Conservation (phyloP, 1,140 invertebrate genomes). For the Megalopta genalis region DNA sequence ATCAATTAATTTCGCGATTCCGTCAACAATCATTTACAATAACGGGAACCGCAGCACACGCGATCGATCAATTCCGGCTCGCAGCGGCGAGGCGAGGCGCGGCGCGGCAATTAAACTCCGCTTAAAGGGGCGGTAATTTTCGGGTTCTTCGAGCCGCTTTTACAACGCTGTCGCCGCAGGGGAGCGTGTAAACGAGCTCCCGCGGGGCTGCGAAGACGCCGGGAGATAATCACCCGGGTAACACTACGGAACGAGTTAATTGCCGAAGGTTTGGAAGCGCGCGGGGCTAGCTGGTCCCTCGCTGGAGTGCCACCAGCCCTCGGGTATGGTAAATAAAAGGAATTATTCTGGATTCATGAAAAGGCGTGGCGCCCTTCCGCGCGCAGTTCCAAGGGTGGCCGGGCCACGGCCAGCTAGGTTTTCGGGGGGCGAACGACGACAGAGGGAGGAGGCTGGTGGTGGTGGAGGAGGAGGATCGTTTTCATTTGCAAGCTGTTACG, state of each 20-base stretch:
- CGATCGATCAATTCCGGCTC: too few species aligned
- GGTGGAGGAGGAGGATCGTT: conserved; percentile 67
- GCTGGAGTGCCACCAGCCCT: not conserved
- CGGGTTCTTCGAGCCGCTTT: not conserved
- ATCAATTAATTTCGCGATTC: too few species aligned
- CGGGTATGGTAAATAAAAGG: not conserved
- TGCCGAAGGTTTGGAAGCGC: conserved; percentile 4
- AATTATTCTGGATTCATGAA: conserved; percentile 7
- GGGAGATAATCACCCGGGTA: conserved; percentile 2
- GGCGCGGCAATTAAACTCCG: not conserved
- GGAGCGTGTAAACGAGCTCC: conserved; percentile 3
- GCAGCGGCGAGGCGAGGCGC: too few species aligned
- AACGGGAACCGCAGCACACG: too few species aligned
- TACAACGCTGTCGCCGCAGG: not conserved
- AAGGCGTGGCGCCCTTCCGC: not conserved
- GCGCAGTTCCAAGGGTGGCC: not conserved
- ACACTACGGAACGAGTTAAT: conserved; percentile 8
- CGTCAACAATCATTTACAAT: too few species aligned
- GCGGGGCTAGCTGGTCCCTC: too few species aligned
- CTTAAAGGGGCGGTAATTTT: not conserved
- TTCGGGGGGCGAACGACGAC: not conserved
- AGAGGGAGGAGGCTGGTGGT: too few species aligned
- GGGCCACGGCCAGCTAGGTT: not conserved
- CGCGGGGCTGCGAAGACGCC: not conserved
- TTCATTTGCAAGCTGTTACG: conserved; percentile 77